These are phyloP conservation scores for Plecturocebus donacophilus DNA, from an alignment of 2,113 vertebrate species.

Conservation along the genomic window DNA sequence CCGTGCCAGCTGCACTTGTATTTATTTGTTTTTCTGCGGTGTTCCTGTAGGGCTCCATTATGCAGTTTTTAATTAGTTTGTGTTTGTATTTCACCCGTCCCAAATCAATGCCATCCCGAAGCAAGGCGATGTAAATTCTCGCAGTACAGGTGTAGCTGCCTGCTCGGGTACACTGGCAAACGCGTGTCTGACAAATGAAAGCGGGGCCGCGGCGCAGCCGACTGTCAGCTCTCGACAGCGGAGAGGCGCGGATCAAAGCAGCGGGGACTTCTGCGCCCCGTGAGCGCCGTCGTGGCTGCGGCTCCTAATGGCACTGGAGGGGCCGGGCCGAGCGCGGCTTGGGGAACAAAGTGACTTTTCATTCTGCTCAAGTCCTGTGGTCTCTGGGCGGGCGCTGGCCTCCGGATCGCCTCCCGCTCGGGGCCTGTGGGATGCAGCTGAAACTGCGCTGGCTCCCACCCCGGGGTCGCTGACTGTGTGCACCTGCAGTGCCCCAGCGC, in stretches of 20 bases:
- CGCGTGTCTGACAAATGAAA: constrained; percentile 89
- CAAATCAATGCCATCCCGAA: constrained; percentile 88
- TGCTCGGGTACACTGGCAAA: constrained; percentile 85
- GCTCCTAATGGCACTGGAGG: constrained; percentile 86
- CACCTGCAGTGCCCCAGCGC: constrained; percentile 67
- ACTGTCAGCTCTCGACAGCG: constrained; percentile 88
- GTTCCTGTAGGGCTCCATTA: constrained; percentile 89
- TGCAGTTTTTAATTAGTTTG: constrained; percentile 90
- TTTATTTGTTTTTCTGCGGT: constrained; percentile 85
- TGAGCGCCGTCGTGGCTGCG: constrained; percentile 83
- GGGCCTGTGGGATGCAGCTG: constrained; percentile 67
- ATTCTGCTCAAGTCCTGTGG: constrained; percentile 73
- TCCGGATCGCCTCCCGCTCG: constrained; percentile 67
- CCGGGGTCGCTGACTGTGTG: constrained; percentile 78
- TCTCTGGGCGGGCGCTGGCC: constrained; percentile 72
- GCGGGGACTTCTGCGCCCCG: constrained; percentile 85
- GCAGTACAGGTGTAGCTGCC: constrained; percentile 90
- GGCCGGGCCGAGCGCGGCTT: constrained; percentile 78
- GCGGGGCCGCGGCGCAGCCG: constrained; percentile 87
- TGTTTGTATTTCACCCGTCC: constrained; percentile 86
- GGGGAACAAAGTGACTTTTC: constrained; percentile 82
- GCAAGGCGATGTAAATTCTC: constrained; percentile 88
- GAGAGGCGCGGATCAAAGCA: constrained; percentile 88
- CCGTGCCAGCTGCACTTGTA: constrained; percentile 86
- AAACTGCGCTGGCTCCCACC: constrained; percentile 79